Conservation (phyloP, 2,797 vertebrate genomes). For the Remorina albescens region DNA sequence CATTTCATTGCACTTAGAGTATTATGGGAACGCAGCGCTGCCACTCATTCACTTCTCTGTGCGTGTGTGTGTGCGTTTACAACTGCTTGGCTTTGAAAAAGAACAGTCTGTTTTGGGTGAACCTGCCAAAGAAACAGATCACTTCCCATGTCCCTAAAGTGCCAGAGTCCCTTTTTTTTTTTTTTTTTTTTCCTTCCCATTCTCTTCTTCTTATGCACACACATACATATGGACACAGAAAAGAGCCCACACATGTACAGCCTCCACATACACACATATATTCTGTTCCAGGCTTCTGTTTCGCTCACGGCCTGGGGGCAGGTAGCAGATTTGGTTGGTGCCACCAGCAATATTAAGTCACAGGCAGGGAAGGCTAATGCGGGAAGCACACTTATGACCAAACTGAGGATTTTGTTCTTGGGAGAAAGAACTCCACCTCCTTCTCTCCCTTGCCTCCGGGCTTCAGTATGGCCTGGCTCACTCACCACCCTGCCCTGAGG, state of each 20-base stretch:
- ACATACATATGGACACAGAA: constrained; percentile 36
- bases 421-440: constrained; percentile 32
- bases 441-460: constrained; percentile 61
- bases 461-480: constrained; percentile 75
- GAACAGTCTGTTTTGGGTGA: constrained; percentile 69
- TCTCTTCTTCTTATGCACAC: constrained; percentile 15
- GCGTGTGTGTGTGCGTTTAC: constrained; percentile 16
- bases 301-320: constrained; percentile 65
- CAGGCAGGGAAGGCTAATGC: constrained; percentile 63
- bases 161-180: constrained; percentile 37
- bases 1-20: constrained; percentile 12
- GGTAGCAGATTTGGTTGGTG: constrained; percentile 79
- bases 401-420: constrained; percentile 27
- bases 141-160: constrained; percentile 46
- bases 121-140: constrained; percentile 59
- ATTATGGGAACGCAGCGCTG: constrained; percentile 1
- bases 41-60: constrained; percentile 11
- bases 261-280: constrained; percentile 13
- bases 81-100: constrained; percentile 56
- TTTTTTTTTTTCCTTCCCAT: constrained; percentile 37
- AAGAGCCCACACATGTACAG: constrained; percentile 31
- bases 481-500: constrained; percentile 62
- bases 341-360: constrained; percentile 71
- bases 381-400: constrained; percentile 39
- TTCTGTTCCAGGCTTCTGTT: constrained; percentile 62